A percentile compares a stretch with the other conserved stretches of the same genome.
These are phyloP conservation scores for Dufourea novaeangliae DNA, from an alignment of 1,140 invertebrate species.

Conservation along the genomic window DNA sequence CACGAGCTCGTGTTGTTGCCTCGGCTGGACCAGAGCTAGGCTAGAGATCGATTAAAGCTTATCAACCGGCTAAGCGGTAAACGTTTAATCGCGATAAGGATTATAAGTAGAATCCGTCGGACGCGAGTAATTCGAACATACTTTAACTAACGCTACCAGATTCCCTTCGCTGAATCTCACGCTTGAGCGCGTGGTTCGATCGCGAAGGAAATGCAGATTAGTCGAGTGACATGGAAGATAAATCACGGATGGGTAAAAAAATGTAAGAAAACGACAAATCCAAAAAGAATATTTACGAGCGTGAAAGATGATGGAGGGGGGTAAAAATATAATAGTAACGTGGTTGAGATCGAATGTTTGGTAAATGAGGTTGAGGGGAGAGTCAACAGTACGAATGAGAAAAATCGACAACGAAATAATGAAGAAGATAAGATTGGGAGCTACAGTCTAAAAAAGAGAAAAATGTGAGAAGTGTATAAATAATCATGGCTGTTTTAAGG, in stretches of 20 bases:
- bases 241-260: not conserved
- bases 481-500: slow-evolving; percentile 18
- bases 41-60: slow-evolving; percentile 9
- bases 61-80: slow-evolving; percentile 23
- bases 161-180: not conserved
- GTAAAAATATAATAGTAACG: not conserved
- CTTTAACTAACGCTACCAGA: slow-evolving; percentile 22
- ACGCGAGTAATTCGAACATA: slow-evolving; percentile 29
- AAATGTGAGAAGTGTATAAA: slow-evolving; percentile 11
- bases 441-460: slow-evolving; percentile 10
- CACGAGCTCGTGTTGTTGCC: not conserved
- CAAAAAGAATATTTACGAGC: not conserved
- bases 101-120: not conserved
- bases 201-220: not conserved
- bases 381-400: not conserved
- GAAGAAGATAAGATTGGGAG: slow-evolving; percentile 9
- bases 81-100: slow-evolving; percentile 27
- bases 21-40: not conserved
- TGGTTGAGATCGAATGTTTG: not conserved
- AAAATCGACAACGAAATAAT: not conserved
- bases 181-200: not conserved
- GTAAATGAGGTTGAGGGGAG: not conserved
- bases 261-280: not conserved
- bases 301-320: no score
- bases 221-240: not conserved